phyloP scores from a whole-genome alignment of 2,113 vertebrate species.

The Barbus barbus region DNA sequence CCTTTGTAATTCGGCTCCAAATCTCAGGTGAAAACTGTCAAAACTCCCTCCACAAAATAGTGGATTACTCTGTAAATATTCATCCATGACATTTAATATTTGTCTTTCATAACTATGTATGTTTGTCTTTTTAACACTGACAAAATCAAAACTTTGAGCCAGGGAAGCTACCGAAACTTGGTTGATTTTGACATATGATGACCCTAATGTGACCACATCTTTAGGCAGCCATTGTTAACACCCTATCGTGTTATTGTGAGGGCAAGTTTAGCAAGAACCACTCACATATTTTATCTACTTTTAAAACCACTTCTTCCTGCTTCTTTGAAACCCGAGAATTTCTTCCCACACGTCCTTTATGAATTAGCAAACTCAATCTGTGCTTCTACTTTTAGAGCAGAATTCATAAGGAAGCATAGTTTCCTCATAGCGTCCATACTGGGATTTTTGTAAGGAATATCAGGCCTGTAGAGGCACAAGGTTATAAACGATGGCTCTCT shows the following conservation, averaged over 20 bases:
- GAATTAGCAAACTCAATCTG: conserved; percentile 8
- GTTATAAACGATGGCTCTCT: conserved; percentile 5
- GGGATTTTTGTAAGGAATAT: conserved; percentile 1
- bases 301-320: background rate
- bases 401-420: background rate
- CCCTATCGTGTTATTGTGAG: background rate
- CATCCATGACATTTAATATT: too few species aligned
- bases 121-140: background rate
- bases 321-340: background rate
- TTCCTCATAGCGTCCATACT: background rate
- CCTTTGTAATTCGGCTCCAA: too few species aligned
- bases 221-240: background rate
- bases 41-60: too few species aligned
- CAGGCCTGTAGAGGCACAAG: conserved; percentile 7
- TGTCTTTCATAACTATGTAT: too few species aligned
- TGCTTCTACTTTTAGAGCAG: conserved; percentile 7
- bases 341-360: background rate
- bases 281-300: background rate
- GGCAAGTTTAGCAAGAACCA: background rate
- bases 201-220: background rate
- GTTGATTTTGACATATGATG: background rate
- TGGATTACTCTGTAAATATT: too few species aligned
- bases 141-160: background rate
- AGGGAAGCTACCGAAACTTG: background rate
- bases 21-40: too few species aligned